Evolutionary conservation across 2,113 vertebrate genomes (phyloP), one percentile per base, ranked within the genome.

Genomic region (Lepus americanus): DNA sequence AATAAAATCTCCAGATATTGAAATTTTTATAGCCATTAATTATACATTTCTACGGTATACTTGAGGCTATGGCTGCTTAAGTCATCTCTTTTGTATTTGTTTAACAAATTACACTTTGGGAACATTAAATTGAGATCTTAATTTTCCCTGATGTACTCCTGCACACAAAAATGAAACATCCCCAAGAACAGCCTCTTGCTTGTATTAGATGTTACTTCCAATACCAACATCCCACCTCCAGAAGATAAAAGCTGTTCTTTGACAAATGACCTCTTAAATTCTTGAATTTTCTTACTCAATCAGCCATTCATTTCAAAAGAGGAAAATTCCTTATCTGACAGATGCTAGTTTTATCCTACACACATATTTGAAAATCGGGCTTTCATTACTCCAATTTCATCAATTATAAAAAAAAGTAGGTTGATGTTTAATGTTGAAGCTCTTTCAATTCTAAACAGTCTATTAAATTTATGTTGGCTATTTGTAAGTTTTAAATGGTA

Each of bases 401-500:
- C 33, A 51, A 53, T 78, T 92, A 44, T 44, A 9, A 44, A n/a
- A 90, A 90, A 81, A 84, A 93, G 33, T 20, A 79, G 49, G 31
- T 55, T 81, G 74, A 36, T 95, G 16, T 19, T 25, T 61, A 64
- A 19, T 79, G 9, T n/a, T 88, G 22, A 85, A 3, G 9, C 0
- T 31, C 61, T 5, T 81, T 81, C 25, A 82, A 2, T 88, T 82
- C 66, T 86, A 90, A 94, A 89, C 2, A 31, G 16, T 55, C 22
- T 80, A 67, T 61, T 66, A 89, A 39, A 84, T 81, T 92, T 85
- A 29, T 79, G 8, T 44, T 55, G 39, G 8, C 53, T 92, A 3
- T 79, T 12, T 74, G 0, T 51, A 78, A 66, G 51, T 17, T 69
- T 44, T 66, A 80, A 67, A 49, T 66, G 25, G 0, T 80, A 51